Evolutionary conservation across 2,797 vertebrate genomes (phyloP).

Genomic region (Threskiornis aethiopicus): DNA sequence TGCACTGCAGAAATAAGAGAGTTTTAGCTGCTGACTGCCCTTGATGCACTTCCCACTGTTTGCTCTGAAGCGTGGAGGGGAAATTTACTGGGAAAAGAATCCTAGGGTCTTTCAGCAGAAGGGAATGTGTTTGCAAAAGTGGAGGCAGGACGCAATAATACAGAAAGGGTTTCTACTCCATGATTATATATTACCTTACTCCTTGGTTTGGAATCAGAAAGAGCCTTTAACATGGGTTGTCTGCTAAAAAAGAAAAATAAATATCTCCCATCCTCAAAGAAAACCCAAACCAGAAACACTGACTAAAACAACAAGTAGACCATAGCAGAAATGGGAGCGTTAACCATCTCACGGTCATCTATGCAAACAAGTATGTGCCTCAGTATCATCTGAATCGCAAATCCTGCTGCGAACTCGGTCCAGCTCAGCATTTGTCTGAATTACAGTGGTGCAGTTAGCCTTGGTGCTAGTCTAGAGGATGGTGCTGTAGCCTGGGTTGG

Average conservation of each 20-base stretch:
- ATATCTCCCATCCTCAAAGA: neutral
- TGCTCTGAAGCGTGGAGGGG: neutral
- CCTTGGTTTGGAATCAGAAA: neutral
- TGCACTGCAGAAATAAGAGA: neutral
- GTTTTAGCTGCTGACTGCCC: neutral
- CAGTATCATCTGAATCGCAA: neutral
- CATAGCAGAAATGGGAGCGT: neutral
- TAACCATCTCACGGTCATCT: neutral
- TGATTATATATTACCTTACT: neutral
- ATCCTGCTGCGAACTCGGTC: neutral
- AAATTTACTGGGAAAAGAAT: neutral
- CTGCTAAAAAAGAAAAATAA: neutral
- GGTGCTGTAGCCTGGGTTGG: neutral
- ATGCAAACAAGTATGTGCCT: neutral
- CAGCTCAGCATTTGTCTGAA: neutral
- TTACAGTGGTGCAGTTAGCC: neutral
- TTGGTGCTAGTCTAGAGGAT: neutral
- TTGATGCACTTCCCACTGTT: rapidly evolving
- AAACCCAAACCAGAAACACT: neutral
- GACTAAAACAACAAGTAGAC: neutral
- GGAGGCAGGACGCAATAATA: neutral
- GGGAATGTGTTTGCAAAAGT: neutral
- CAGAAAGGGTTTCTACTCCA: neutral
- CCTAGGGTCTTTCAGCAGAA: neutral
- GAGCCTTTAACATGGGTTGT: neutral